These are phyloP conservation scores for Silurus asotus DNA, from an alignment of 2,113 vertebrate genomes.

Conservation along the genomic window DNA sequence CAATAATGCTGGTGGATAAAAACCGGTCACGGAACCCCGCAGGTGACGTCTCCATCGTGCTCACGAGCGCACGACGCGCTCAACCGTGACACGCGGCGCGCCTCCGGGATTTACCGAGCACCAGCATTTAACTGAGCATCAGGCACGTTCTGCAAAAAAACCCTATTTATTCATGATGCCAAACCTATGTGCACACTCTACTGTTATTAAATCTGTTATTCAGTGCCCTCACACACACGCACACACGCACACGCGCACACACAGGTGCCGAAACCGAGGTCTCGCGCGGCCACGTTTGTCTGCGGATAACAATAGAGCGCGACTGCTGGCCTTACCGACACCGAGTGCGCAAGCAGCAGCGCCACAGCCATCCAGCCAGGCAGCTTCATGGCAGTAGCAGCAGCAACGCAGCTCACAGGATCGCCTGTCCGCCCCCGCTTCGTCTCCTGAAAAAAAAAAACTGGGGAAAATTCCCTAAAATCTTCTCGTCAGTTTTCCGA, in stretches of 20 bases:
- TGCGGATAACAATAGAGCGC: conserved; percentile 60
- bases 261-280: conserved; percentile 30
- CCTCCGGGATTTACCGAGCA: conserved; percentile 62
- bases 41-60: conserved; percentile 7
- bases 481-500: conserved; percentile 55
- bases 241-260: conserved; percentile 18
- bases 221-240: not conserved
- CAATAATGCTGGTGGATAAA: not conserved
- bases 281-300: conserved; percentile 18
- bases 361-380: conserved; percentile 69
- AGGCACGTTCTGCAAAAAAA: conserved; percentile 23
- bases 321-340: conserved; percentile 66
- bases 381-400: conserved; percentile 72
- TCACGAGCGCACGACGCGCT: conserved; percentile 36
- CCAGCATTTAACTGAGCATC: conserved; percentile 47
- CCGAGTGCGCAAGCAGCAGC: conserved; percentile 67
- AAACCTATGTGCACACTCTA: not conserved
- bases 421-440: conserved; percentile 66
- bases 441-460: conserved; percentile 31
- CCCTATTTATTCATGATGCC: conserved; percentile 40
- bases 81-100: conserved; percentile 68
- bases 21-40: not conserved
- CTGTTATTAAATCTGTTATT: conserved; percentile 3
- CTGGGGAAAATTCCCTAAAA: conserved; percentile 42
- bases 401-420: conserved; percentile 43